Conservation (phyloP, 1,140 invertebrate species). For the Tetramorium parvispinum region DNA sequence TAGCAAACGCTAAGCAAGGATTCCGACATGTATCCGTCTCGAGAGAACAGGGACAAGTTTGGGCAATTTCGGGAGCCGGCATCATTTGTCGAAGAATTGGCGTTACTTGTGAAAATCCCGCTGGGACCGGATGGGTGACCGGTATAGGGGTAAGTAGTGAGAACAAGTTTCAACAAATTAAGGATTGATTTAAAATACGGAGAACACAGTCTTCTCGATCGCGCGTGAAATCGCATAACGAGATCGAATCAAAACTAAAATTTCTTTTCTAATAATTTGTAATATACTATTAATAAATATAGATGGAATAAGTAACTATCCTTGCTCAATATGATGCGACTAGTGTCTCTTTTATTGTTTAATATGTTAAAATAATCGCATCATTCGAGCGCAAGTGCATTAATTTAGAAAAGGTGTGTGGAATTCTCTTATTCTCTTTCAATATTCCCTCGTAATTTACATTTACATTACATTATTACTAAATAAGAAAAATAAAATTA, state of each 20-base stretch:
- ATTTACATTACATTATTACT: neutral
- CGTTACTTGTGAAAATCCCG: conserved; percentile 89
- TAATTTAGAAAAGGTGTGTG: neutral
- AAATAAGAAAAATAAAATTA: conserved; percentile 19
- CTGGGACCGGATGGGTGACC: conserved; percentile 91
- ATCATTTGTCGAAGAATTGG: conserved; percentile 90
- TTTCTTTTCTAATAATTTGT: neutral
- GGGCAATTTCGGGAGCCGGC: conserved; percentile 91
- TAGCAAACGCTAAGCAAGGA: conserved; percentile 84
- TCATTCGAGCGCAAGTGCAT: neutral
- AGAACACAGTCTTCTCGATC: neutral
- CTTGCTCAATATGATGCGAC: conserved; percentile 41
- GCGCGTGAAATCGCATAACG: neutral
- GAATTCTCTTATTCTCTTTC: neutral
- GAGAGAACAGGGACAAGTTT: conserved; percentile 87
- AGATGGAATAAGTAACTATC: neutral
- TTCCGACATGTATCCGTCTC: conserved; percentile 89
- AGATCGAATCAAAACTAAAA: neutral
- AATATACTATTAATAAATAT: neutral
- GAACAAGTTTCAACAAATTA: neutral
- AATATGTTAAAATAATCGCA: neutral
- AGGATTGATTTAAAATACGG: neutral
- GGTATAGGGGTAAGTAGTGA: conserved; percentile 88
- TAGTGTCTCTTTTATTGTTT: conserved; percentile 14
- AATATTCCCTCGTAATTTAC: neutral